Conservation (phyloP, 2,113 vertebrate genomes). For the Anser cygnoides region DNA sequence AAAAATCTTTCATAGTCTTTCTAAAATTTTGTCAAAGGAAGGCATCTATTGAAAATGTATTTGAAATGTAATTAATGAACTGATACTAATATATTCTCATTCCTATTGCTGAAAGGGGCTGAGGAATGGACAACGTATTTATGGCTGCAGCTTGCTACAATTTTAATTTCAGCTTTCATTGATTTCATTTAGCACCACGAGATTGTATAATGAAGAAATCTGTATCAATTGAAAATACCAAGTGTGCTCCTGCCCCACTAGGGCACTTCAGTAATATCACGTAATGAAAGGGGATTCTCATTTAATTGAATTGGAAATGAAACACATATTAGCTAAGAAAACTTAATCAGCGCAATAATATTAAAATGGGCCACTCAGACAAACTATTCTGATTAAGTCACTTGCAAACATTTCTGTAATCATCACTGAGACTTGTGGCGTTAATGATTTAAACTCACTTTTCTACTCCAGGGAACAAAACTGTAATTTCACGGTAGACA, state of each 20-base stretch:
- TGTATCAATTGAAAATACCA: constrained; percentile 70
- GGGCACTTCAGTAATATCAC: constrained; percentile 72
- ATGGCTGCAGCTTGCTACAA: constrained; percentile 43
- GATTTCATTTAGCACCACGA: constrained; percentile 74
- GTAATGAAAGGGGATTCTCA: constrained; percentile 78
- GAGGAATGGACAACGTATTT: constrained; percentile 23
- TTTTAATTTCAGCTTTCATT: constrained; percentile 74
- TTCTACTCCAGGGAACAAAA: constrained; percentile 68
- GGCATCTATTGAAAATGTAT: background rate
- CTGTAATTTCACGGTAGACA: constrained; percentile 52
- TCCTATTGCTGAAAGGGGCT: background rate
- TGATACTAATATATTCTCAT: background rate
- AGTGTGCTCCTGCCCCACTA: constrained; percentile 65
- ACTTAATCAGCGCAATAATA: constrained; percentile 82
- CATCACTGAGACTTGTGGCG: constrained; percentile 68
- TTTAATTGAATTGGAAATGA: constrained; percentile 83
- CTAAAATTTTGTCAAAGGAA: background rate
- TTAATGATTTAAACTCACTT: constrained; percentile 77
- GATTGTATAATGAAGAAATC: constrained; percentile 72
- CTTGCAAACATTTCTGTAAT: constrained; percentile 74
- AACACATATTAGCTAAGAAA: constrained; percentile 82
- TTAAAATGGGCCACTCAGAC: constrained; percentile 77
- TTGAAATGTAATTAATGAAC: constrained; percentile 23
- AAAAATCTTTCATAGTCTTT: background rate
- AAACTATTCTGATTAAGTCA: constrained; percentile 77